A percentile compares a stretch with the other conserved stretches of the same genome.
Evolutionary conservation across 2,888 invertebrate species (phyloP).

Genomic region (Ectemnius continuus): DNA sequence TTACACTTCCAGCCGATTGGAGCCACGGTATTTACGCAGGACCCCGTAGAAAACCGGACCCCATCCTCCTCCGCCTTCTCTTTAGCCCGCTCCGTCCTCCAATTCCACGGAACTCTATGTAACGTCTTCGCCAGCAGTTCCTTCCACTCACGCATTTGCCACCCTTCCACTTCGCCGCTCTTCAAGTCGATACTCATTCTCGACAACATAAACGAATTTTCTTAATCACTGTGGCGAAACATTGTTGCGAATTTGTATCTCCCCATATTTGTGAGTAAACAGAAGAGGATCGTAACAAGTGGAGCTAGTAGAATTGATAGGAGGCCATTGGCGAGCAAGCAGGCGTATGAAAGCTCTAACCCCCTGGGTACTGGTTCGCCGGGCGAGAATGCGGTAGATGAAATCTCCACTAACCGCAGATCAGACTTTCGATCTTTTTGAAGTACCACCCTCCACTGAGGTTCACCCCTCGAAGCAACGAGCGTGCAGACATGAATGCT

Average conservation of each 20-base stretch:
- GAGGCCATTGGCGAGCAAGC: too few species aligned
- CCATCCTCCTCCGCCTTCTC: constrained; percentile 22
- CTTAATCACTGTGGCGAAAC: too few species aligned
- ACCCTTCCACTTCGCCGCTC: not conserved
- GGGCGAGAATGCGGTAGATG: not conserved
- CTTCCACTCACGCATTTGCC: constrained; percentile 22
- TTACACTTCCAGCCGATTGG: constrained; percentile 76
- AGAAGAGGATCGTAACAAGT: too few species aligned
- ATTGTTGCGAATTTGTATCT: too few species aligned
- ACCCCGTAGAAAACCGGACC: constrained; percentile 52
- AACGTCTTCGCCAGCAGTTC: constrained; percentile 38
- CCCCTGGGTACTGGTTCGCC: too few species aligned
- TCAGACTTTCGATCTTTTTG: not conserved
- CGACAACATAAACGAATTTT: too few species aligned
- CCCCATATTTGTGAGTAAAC: too few species aligned
- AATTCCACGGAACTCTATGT: constrained; percentile 40
- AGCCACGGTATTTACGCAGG: constrained; percentile 71
- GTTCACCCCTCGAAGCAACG: constrained; percentile 27
- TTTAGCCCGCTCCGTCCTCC: constrained; percentile 6
- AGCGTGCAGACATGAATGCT: constrained; percentile 15
- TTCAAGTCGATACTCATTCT: too few species aligned
- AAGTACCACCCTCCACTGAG: constrained; percentile 5
- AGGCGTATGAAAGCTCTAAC: too few species aligned
- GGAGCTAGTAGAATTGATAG: too few species aligned
- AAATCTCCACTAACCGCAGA: not conserved